These are phyloP conservation scores for Nomada ferruginata DNA, from an alignment of 2,888 invertebrate species.

Conservation along the genomic window DNA sequence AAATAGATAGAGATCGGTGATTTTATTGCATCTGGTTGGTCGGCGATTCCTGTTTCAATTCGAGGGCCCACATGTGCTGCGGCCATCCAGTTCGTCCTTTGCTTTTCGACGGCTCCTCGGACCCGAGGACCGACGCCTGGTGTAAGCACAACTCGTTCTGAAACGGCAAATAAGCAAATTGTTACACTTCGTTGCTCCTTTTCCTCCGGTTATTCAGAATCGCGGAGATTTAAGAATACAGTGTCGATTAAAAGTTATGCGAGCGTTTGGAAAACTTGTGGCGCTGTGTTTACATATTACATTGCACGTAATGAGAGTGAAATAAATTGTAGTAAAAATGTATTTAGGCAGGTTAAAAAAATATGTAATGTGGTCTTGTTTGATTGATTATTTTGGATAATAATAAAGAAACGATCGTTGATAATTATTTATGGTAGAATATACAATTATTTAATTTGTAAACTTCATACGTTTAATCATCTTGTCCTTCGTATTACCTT, in stretches of 20 bases:
- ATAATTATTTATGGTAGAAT: no score
- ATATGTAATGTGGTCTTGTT: no score
- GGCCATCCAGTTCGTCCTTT: constrained; percentile 99
- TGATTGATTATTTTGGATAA: no score
- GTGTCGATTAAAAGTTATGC: no score
- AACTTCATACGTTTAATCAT: no score
- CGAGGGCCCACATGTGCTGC: constrained; percentile 97
- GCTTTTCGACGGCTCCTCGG: constrained; percentile 84
- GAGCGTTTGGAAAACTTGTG: no score
- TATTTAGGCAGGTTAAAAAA: background rate
- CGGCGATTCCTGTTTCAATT: constrained; percentile 89
- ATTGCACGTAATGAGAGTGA: no score
- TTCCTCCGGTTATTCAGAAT: background rate
- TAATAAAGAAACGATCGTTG: no score
- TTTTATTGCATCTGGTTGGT: constrained; percentile 76
- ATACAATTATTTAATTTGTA: no score
- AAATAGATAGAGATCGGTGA: constrained; percentile 43
- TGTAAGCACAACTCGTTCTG: constrained; percentile 80
- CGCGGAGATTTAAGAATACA: background rate
- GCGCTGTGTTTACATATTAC: no score
- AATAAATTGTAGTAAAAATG: no score
- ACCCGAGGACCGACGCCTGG: constrained; percentile 68
- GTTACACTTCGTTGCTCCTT: background rate
- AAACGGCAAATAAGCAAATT: constrained; percentile 50
- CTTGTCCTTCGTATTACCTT: no score